Conservation (phyloP, 2,113 vertebrate species). For the Eclectus roratus region DNA sequence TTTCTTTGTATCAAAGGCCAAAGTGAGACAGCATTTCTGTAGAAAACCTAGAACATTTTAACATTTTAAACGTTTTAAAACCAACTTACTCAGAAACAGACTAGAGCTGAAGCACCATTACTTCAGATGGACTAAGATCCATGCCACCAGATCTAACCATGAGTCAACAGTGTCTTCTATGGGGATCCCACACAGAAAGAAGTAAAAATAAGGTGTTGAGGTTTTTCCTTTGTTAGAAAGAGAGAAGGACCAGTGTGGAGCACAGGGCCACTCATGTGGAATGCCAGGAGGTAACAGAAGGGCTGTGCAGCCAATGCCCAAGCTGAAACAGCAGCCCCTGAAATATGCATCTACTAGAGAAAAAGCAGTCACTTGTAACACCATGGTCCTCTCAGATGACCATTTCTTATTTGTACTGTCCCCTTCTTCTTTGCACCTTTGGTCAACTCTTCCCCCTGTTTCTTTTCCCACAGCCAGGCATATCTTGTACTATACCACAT, state of each 20-base stretch:
- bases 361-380: neutral
- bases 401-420: neutral
- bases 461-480: neutral
- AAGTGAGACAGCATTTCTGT: neutral
- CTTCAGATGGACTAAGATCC: neutral
- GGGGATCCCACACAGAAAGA: neutral
- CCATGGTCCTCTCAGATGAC: neutral
- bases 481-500: neutral
- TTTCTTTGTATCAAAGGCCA: neutral
- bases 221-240: neutral
- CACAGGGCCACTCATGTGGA: neutral
- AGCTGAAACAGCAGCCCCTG: neutral
- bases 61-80: neutral
- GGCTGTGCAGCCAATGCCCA: neutral
- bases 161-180: neutral
- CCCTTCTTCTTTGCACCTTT: neutral
- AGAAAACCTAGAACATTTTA: neutral
- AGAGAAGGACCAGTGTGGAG: neutral
- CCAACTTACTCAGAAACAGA: neutral
- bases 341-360: neutral
- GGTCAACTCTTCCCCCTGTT: neutral
- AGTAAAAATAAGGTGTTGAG: neutral
- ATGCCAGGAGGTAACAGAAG: neutral
- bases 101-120: neutral
- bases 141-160: neutral